Percentiles rank a stretch among this genome's conserved stretches.
phyloP scores from a whole-genome alignment of 1,140 invertebrate genomes.

The Aphis gossypii region DNA sequence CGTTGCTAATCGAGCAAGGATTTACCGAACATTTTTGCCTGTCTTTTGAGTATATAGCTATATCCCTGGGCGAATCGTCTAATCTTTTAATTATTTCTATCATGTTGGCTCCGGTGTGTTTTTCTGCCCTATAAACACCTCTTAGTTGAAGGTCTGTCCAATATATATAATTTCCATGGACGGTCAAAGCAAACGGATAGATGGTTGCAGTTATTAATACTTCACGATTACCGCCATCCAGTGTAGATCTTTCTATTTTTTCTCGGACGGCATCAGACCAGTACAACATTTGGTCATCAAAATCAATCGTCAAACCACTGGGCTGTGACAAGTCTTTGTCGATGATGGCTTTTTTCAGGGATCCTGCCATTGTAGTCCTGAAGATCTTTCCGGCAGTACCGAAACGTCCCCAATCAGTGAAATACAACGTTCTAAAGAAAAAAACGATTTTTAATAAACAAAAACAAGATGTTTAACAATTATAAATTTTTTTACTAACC shows the following conservation, averaged over 20 bases:
- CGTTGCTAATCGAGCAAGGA: conserved; percentile 90
- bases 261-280: conserved; percentile 98
- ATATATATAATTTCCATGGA: conserved; percentile 91
- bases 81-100: conserved; percentile 91
- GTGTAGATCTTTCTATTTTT: conserved; percentile 92
- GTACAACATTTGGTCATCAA: conserved; percentile 92
- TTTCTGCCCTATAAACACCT: conserved; percentile 95
- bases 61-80: conserved; percentile 88
- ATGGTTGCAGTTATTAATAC: conserved; percentile 87
- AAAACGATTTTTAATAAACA: not conserved
- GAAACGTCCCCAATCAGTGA: conserved; percentile 92
- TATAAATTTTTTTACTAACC: conserved; percentile 65
- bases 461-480: not conserved
- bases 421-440: conserved; percentile 76
- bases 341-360: conserved; percentile 87
- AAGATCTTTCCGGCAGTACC: conserved; percentile 94
- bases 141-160: conserved; percentile 96
- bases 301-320: conserved; percentile 95
- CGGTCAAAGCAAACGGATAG: conserved; percentile 95
- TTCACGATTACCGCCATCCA: conserved; percentile 80
- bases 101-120: conserved; percentile 94
- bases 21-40: conserved; percentile 84
- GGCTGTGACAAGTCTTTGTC: conserved; percentile 92
- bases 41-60: conserved; percentile 84
- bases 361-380: conserved; percentile 95